These are phyloP conservation scores for Zygogramma bicolorata DNA, from an alignment of 2,888 invertebrate species.

Conservation along the genomic window DNA sequence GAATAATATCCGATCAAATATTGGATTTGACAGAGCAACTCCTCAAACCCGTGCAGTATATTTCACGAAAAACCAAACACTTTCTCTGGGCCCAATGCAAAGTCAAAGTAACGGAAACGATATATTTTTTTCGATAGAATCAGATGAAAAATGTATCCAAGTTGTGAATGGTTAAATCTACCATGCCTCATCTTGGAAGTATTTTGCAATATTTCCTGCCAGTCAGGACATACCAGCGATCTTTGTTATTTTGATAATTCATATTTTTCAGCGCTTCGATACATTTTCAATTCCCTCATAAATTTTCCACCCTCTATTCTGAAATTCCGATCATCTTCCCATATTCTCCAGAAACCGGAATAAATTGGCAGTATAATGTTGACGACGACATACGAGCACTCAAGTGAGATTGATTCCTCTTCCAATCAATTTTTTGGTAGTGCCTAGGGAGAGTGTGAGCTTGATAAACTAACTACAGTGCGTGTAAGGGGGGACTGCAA, in stretches of 20 bases:
- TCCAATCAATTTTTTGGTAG: slow-evolving; percentile 1
- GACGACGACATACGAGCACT: slow-evolving; percentile 4
- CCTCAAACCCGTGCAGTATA: no score
- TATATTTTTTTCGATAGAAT: background rate
- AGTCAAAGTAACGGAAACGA: background rate
- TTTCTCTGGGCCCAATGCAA: background rate
- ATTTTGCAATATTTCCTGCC: background rate
- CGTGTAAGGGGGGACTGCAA: no score
- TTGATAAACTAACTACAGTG: background rate
- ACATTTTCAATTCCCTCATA: background rate
- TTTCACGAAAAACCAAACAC: background rate
- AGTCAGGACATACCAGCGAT: background rate
- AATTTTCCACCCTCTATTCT: slow-evolving; percentile 1
- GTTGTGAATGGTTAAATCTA: background rate
- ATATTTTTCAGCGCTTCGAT: background rate
- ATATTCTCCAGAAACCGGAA: background rate
- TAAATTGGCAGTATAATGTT: slow-evolving; percentile 6
- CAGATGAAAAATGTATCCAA: background rate
- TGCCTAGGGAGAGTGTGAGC: background rate
- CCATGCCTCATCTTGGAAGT: background rate
- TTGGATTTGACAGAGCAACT: no score
- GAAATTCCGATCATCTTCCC: slow-evolving; percentile 3
- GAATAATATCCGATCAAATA: no score
- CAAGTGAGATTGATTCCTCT: slow-evolving; percentile 5
- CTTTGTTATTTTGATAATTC: background rate